phyloP scores from a whole-genome alignment of 2,888 invertebrate species.

The Antheraea assamensis region DNA sequence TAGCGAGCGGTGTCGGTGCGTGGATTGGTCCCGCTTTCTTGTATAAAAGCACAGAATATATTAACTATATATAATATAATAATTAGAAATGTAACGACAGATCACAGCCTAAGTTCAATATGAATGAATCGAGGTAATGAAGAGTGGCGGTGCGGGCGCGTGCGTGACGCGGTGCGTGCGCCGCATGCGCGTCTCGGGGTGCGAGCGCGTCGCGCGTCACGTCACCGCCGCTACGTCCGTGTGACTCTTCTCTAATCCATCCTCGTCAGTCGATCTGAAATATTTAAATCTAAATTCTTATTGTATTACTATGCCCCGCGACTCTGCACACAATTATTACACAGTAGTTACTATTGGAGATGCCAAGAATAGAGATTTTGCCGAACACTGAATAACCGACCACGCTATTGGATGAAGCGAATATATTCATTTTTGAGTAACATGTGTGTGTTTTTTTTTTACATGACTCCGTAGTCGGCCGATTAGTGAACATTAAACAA shows the following conservation, averaged over 20 bases:
- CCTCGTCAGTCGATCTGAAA: conserved; percentile 71
- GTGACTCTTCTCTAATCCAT: conserved; percentile 61
- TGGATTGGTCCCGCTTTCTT: conserved; percentile 62
- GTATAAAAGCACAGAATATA: conserved; percentile 58
- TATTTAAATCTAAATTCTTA: not conserved
- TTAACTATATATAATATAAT: conserved; percentile 26
- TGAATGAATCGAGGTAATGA: conserved; percentile 51
- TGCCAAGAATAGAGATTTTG: too few relatives aligned
- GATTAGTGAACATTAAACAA: too few relatives aligned
- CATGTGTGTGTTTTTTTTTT: too few relatives aligned
- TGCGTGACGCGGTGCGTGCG: conserved; percentile 24
- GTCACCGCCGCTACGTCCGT: conserved; percentile 71
- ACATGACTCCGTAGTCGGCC: too few relatives aligned
- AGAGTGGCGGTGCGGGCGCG: conserved; percentile 19
- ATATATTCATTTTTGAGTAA: too few relatives aligned
- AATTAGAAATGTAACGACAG: conserved; percentile 63
- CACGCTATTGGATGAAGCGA: too few relatives aligned
- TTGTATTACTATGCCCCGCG: too few relatives aligned
- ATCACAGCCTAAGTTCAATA: conserved; percentile 77
- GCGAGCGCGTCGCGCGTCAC: conserved; percentile 51
- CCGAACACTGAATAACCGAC: too few relatives aligned
- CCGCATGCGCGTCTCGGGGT: conserved; percentile 34
- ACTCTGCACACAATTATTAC: too few relatives aligned
- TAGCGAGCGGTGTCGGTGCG: conserved; percentile 3
- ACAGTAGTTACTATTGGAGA: too few relatives aligned